A percentile compares a stretch with the other conserved stretches of the same genome.
These are phyloP conservation scores for Ypsolopha sequella DNA, from an alignment of 2,888 invertebrate species.

Conservation along the genomic window DNA sequence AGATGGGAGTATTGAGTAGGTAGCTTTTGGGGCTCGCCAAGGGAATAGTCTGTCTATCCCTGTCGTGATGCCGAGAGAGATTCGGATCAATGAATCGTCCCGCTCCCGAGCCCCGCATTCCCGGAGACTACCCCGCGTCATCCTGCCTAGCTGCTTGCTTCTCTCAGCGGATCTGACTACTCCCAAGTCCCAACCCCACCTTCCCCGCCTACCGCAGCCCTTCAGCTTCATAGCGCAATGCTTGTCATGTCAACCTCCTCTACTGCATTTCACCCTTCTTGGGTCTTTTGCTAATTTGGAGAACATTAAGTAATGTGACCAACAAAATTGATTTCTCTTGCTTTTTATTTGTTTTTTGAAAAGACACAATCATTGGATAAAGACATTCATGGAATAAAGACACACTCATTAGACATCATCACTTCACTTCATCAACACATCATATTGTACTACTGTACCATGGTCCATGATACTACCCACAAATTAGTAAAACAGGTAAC, in stretches of 20 bases:
- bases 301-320: too few relatives aligned
- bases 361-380: too few relatives aligned
- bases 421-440: too few relatives aligned
- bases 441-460: too few relatives aligned
- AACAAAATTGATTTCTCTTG: too few relatives aligned
- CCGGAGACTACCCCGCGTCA: constrained; percentile 28
- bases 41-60: constrained; percentile 24
- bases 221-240: too few relatives aligned
- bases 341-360: too few relatives aligned
- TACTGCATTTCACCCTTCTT: not conserved
- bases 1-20: not conserved
- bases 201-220: not conserved
- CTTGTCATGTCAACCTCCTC: not conserved
- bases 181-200: not conserved
- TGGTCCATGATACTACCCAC: too few relatives aligned
- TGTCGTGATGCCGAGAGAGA: constrained; percentile 48
- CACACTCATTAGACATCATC: too few relatives aligned
- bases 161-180: not conserved
- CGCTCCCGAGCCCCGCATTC: constrained; percentile 35
- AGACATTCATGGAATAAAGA: too few relatives aligned
- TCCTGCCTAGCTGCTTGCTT: constrained; percentile 15
- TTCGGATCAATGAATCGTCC: constrained; percentile 67
- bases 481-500: too few relatives aligned
- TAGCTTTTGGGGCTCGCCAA: not conserved
- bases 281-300: not conserved